Percentiles rank a stretch among this genome's conserved stretches.
These are phyloP conservation scores for Stratiomys singularior DNA, from an alignment of 2,888 invertebrate genomes.

Conservation along the genomic window DNA sequence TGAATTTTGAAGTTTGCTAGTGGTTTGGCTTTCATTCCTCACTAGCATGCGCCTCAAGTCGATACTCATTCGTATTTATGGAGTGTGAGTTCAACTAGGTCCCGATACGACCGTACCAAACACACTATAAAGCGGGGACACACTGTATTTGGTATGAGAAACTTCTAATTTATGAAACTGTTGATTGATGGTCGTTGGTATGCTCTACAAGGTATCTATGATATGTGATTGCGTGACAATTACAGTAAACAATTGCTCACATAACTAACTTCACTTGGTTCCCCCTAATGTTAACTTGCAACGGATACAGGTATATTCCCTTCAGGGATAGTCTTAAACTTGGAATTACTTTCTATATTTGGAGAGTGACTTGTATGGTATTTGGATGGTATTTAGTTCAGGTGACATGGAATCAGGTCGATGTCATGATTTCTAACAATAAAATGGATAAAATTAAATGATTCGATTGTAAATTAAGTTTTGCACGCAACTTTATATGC, in stretches of 20 bases:
- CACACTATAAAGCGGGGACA: background rate
- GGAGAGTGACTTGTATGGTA: background rate
- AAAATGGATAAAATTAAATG: background rate
- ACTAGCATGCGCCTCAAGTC: constrained; percentile 10
- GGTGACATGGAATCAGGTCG: constrained; percentile 3
- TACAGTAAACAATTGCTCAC: constrained; percentile 25
- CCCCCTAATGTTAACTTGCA: background rate
- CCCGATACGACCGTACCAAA: too few relatives aligned
- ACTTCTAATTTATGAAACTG: background rate
- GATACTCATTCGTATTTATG: background rate
- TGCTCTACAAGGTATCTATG: background rate
- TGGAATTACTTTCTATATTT: background rate
- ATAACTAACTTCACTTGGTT: background rate
- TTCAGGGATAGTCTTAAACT: background rate
- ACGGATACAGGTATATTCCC: background rate
- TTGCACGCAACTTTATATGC: background rate
- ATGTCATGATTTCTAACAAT: constrained; percentile 4
- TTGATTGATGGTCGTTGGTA: constrained; percentile 23
- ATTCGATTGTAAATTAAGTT: background rate
- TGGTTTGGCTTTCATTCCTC: constrained; percentile 5
- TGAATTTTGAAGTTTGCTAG: constrained; percentile 2
- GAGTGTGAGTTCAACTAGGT: background rate
- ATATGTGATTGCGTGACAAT: constrained; percentile 35
- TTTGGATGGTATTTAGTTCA: background rate
- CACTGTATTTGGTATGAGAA: background rate